A percentile compares a stretch with the other conserved stretches of the same genome.
Evolutionary conservation across 2,888 invertebrate species (phyloP).

Genomic region (Mythimna lalbum): DNA sequence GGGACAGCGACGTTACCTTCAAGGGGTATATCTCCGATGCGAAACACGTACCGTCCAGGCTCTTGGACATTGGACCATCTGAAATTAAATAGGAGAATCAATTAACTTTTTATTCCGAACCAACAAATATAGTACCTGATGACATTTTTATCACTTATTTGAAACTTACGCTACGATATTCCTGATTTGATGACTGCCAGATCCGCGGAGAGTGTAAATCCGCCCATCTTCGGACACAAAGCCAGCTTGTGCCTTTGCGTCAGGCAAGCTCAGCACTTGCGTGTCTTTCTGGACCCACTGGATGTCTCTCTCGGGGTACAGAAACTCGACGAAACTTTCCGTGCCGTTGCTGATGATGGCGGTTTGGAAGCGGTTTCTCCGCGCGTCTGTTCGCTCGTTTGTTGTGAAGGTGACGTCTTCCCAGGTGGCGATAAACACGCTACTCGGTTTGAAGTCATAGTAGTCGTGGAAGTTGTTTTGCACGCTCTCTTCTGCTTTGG

Average conservation of each 20-base stretch:
- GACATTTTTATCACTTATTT: neutral
- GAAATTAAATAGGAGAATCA: slow-evolving; percentile 65
- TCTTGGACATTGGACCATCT: slow-evolving; percentile 97
- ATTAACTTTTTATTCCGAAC: neutral
- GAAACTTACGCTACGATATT: slow-evolving; percentile 93
- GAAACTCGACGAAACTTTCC: slow-evolving; percentile 95
- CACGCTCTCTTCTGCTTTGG: slow-evolving; percentile 93
- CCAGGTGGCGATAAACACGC: slow-evolving; percentile 98
- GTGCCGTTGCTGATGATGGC: slow-evolving; percentile 93
- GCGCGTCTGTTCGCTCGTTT: slow-evolving; percentile 91
- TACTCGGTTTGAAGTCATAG: slow-evolving; percentile 93
- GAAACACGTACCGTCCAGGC: slow-evolving; percentile 96
- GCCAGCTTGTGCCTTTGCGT: slow-evolving; percentile 98
- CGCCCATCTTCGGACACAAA: slow-evolving; percentile 96
- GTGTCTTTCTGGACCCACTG: slow-evolving; percentile 97
- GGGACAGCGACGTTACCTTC: slow-evolving; percentile 93
- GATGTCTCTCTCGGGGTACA: slow-evolving; percentile 96
- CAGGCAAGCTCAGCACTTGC: slow-evolving; percentile 94
- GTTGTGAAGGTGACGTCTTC: slow-evolving; percentile 95
- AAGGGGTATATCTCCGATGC: slow-evolving; percentile 93
- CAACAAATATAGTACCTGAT: neutral
- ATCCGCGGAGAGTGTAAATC: slow-evolving; percentile 94
- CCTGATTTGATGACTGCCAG: slow-evolving; percentile 97
- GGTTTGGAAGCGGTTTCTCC: slow-evolving; percentile 96
- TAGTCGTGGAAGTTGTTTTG: slow-evolving; percentile 94